These are phyloP conservation scores for Ametastegia equiseti DNA, from an alignment of 2,888 invertebrate species.

Conservation along the genomic window DNA sequence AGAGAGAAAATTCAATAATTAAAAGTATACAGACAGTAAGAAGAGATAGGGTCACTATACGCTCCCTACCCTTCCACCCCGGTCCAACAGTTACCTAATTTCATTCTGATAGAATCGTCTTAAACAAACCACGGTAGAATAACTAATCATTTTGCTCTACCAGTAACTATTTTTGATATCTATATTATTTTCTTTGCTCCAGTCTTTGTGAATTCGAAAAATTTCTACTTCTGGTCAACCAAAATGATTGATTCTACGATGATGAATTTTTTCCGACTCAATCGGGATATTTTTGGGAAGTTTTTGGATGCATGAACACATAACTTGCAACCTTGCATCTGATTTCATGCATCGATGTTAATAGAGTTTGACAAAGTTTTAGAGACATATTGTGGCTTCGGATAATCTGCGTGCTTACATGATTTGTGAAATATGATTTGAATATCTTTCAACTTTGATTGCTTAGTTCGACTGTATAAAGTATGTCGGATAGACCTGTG, in stretches of 20 bases:
- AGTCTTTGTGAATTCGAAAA: not conserved
- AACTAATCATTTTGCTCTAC: not conserved
- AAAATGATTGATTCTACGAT: not conserved
- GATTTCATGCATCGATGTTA: not conserved
- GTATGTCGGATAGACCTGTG: not conserved
- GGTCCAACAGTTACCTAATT: constrained; percentile 48
- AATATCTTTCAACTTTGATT: not conserved
- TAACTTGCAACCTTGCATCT: not conserved
- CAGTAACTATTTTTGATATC: not conserved
- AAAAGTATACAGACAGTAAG: constrained; percentile 50
- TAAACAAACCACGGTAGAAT: not conserved
- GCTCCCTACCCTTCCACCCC: constrained; percentile 43
- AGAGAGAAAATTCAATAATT: constrained; percentile 55
- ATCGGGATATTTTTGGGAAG: not conserved
- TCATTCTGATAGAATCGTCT: constrained; percentile 8
- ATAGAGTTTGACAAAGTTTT: not conserved
- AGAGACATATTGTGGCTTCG: not conserved
- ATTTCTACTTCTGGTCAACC: not conserved
- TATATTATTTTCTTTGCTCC: too few relatives aligned
- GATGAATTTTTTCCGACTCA: constrained; percentile 17
- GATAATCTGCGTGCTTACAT: not conserved
- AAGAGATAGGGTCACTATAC: constrained; percentile 43
- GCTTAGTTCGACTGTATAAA: not conserved
- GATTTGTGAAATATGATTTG: not conserved
- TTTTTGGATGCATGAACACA: constrained; percentile 7